Evolutionary conservation across 2,113 vertebrate genomes (phyloP), one percentile per base, ranked within the genome.

Genomic region (Psammodynastes pulverulentus): DNA sequence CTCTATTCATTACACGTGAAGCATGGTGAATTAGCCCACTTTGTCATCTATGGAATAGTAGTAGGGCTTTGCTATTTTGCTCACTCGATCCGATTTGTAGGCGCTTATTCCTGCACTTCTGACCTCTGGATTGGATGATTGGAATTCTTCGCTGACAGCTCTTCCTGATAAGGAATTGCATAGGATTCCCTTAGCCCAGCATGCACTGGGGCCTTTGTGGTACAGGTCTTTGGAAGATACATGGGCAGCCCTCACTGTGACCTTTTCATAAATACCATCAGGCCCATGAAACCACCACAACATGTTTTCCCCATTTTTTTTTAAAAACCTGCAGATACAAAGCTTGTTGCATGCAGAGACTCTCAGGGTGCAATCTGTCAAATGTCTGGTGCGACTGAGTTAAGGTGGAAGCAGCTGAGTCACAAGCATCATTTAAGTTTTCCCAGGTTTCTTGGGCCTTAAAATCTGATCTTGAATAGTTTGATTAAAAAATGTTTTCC

Each of bases 81-180:
- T 48, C 93, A 72, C 94, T 86, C 96, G 93, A 94, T 96, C 96
- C 92, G 95, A 96, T 97, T 96, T 96, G 95, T 95, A 95, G 96
- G 95, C 95, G 90, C 95, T 96, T 96, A 97, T 96, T 97, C 95
- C 87, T 96, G 97, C 96, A 96, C 96, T 96, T 56, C 12, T 97
- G 96, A 97, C 97, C 96, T 94, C 94, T 95, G 94, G 95, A 96
- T 96, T 96, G 96, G 95, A 97, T 97, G 96, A 96, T 96, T 97
- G 96, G 96, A 97, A 97, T 97, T 97, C 97, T 95, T 97, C 90
- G 93, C 94, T 97, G 96, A 97, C 96, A 97, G 95, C 92, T 96
- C 94, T 96, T 97, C 95, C 96, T 96, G 97, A 97, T 96, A 97
- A 97, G 95, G 94, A 92, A 92, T 92, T 0, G 39, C 46, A n/a